phyloP scores from a whole-genome alignment of 2,113 vertebrate genomes.

The Clarias gariepinus region DNA sequence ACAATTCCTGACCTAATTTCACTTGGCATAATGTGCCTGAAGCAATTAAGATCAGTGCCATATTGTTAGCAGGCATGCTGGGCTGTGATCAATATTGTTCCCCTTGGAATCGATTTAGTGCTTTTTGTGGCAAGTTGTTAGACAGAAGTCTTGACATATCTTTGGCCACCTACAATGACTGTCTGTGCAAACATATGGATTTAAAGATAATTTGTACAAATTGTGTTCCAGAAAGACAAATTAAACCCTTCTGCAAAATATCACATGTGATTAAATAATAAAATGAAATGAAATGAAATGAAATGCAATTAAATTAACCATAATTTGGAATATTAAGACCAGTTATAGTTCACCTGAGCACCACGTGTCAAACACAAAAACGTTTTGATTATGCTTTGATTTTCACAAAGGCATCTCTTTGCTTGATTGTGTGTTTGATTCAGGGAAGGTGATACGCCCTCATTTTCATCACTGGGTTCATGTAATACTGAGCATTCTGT shows the following conservation, averaged over 20 bases:
- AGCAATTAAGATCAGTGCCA: conserved; percentile 22
- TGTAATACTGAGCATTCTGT: neutral
- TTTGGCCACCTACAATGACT: conserved; percentile 12
- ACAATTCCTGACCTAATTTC: neutral
- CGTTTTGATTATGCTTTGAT: neutral
- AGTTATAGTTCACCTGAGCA: neutral
- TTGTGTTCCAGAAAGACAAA: neutral
- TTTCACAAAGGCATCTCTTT: neutral
- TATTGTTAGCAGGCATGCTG: conserved; percentile 22
- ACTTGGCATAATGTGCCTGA: conserved; percentile 14
- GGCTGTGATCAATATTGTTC: conserved; percentile 21
- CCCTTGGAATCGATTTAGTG: conserved; percentile 1
- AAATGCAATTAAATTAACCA: too few species aligned
- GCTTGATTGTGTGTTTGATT: neutral
- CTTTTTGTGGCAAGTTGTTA: conserved; percentile 7
- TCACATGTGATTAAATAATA: neutral
- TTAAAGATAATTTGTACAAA: neutral
- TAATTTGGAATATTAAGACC: neutral
- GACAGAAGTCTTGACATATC: conserved; percentile 14
- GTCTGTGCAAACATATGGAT: neutral
- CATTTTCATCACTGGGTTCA: neutral
- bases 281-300: too few species aligned
- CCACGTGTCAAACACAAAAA: conserved; percentile 7
- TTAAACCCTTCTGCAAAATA: neutral
- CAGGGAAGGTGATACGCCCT: neutral